Evolutionary conservation across 2,888 invertebrate species (phyloP).

Genomic region (Pasiphila rectangulata): DNA sequence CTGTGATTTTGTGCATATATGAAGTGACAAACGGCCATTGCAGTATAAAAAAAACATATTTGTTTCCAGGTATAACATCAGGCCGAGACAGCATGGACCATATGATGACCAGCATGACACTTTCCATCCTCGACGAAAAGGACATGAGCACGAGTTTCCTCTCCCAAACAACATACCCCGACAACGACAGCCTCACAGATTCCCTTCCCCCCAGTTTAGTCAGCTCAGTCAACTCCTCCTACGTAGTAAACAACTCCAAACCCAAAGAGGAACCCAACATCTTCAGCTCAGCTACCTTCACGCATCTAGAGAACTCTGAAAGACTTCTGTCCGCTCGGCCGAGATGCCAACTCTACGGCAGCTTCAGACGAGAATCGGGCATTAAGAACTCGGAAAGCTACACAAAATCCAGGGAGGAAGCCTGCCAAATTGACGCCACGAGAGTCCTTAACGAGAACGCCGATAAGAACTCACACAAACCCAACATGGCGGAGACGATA

Average conservation of each 20-base stretch:
- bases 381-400: constrained; percentile 66
- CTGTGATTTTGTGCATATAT: no score
- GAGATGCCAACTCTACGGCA: constrained; percentile 58
- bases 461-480: constrained; percentile 56
- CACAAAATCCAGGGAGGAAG: constrained; percentile 65
- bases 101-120: constrained; percentile 76
- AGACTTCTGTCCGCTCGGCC: constrained; percentile 64
- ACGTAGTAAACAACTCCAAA: constrained; percentile 57
- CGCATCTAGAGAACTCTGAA: constrained; percentile 68
- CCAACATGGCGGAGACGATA: constrained; percentile 63
- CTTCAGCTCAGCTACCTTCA: constrained; percentile 72
- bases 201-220: constrained; percentile 72
- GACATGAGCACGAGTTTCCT: constrained; percentile 79
- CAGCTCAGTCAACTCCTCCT: constrained; percentile 73
- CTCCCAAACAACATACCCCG: constrained; percentile 73
- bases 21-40: no score
- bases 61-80: constrained; percentile 54
- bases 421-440: constrained; percentile 63
- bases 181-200: constrained; percentile 72
- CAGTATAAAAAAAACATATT: no score
- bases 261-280: constrained; percentile 59
- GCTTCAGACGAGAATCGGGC: constrained; percentile 56
- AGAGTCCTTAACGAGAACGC: constrained; percentile 67
- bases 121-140: constrained; percentile 75
- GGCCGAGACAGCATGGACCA: constrained; percentile 71